Evolutionary conservation across 2,797 vertebrate genomes (phyloP).

Genomic region (Percopsis omiscomaycus): DNA sequence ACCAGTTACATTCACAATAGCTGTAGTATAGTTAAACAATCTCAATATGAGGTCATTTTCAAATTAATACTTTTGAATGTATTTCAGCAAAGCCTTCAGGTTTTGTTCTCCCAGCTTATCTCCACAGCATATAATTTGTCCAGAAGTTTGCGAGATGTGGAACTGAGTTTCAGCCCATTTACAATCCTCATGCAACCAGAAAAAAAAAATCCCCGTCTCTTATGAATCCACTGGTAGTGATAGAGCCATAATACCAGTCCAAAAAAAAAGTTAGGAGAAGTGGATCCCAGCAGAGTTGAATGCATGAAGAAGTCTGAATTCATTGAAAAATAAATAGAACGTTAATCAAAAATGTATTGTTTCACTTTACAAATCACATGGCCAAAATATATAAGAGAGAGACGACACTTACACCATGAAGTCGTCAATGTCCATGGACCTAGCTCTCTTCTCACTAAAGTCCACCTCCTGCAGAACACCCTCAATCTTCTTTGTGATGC

Average conservation of each 20-base stretch:
- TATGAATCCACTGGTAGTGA: too few relatives aligned
- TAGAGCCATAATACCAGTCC: too few relatives aligned
- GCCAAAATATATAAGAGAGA: too few relatives aligned
- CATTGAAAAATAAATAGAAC: constrained; percentile 22
- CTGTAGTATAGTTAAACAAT: constrained; percentile 1
- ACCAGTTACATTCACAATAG: neutral
- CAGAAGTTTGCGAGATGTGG: too few relatives aligned
- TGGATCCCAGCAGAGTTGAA: constrained; percentile 96
- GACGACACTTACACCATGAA: constrained; percentile 88
- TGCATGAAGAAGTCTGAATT: constrained; percentile 87
- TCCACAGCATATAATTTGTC: neutral
- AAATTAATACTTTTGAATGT: neutral
- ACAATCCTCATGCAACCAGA: too few relatives aligned
- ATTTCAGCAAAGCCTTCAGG: constrained; percentile 15
- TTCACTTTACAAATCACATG: neutral
- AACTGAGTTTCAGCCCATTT: too few relatives aligned
- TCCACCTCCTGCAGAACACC: constrained; percentile 81
- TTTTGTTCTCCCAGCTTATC: neutral
- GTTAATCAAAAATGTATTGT: neutral
- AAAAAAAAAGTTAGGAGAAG: constrained; percentile 80
- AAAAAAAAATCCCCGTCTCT: too few relatives aligned
- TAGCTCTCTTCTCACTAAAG: constrained; percentile 89
- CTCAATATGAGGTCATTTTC: constrained; percentile 62
- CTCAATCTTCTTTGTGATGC: constrained; percentile 88
- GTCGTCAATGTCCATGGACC: constrained; percentile 96